Base-by-base conservation (phyloP, 2,113 vertebrate species). In the Romanogobio albipinnatus region DNA sequence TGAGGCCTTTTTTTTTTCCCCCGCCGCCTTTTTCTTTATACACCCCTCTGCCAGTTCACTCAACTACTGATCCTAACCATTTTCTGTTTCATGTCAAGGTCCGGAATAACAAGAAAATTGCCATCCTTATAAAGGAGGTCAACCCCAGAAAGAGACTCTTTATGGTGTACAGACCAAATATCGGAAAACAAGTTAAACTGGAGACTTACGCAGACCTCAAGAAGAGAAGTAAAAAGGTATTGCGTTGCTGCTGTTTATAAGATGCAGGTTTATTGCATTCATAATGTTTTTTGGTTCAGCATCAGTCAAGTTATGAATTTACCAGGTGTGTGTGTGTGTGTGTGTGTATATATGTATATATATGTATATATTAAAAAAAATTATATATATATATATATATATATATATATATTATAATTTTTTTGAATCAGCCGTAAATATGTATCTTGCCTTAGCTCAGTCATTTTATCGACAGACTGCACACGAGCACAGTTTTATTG, bases 151-250 rank as follows among this genome's bases (percentile, higher is more conserved):
- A 99, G 96, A 97, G 94, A 87, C 95, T 99, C 86, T 98, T 99
- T 91, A 94, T 99, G 91, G 96, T 99, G 29, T 96, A 97, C 92
- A 94, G 98, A 92, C 98, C 98, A 85, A 99, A 99, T 94, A 99
- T 97, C 5, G 98, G 98, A 85, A 95, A 97, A 75, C 98, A 99
- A 87, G 94, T 99, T 81, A 99, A 99, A 91, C 92, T 99, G 91
- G 98, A 99, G 94, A 96, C 94, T 0, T 96, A 97, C 56, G 84
- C 92, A 49, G 98, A 99, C 90, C 94, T 99, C 84, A 97, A 96
- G 92, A 99, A 99, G 93, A 98, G 97, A 92, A 99, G 97, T 24
- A 99, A 99, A 89, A 99, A 99, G 96, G 98, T 99, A 87, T 85
- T 3, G 1, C 19, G n/a, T 43, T 43, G 43, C 66, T 70, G 17